Evolutionary conservation across 2,113 vertebrate species (phyloP).

Genomic region (Cyrtonyx montezumae): DNA sequence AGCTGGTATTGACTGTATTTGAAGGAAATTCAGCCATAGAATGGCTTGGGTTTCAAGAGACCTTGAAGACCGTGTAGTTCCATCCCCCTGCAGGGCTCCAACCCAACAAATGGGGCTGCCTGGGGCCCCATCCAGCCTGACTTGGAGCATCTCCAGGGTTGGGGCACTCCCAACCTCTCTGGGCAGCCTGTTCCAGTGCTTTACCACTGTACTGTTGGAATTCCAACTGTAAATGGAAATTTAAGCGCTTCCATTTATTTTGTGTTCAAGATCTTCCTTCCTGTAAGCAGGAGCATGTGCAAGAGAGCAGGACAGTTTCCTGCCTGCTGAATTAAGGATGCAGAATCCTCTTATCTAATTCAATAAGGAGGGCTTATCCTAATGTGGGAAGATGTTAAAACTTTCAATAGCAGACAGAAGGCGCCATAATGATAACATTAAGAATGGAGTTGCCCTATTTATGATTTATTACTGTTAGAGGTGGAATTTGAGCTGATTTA

Average conservation of each 20-base stretch:
- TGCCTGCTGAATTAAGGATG: not conserved
- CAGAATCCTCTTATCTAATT: not conserved
- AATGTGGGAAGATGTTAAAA: slow-evolving; percentile 25
- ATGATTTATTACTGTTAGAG: slow-evolving; percentile 30
- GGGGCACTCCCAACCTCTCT: not conserved
- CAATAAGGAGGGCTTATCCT: not conserved
- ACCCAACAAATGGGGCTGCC: too few relatives aligned
- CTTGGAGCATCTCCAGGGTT: too few relatives aligned
- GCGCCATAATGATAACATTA: not conserved
- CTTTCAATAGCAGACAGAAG: slow-evolving; percentile 43
- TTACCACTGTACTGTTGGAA: too few relatives aligned
- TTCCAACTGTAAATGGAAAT: not conserved
- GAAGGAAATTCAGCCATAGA: not conserved
- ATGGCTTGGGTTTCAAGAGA: not conserved
- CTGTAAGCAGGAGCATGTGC: not conserved
- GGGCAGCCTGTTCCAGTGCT: too few relatives aligned
- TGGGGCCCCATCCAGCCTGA: too few relatives aligned
- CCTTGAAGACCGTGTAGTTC: not conserved
- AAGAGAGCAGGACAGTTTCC: not conserved
- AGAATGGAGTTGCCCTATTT: slow-evolving; percentile 1
- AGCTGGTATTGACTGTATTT: not conserved
- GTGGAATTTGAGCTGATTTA: slow-evolving; percentile 55
- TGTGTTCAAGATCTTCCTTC: not conserved
- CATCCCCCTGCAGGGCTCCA: too few relatives aligned
- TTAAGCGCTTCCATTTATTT: not conserved